Evolutionary conservation across 2,888 invertebrate species (phyloP).

Genomic region (Dendrolimus pini): DNA sequence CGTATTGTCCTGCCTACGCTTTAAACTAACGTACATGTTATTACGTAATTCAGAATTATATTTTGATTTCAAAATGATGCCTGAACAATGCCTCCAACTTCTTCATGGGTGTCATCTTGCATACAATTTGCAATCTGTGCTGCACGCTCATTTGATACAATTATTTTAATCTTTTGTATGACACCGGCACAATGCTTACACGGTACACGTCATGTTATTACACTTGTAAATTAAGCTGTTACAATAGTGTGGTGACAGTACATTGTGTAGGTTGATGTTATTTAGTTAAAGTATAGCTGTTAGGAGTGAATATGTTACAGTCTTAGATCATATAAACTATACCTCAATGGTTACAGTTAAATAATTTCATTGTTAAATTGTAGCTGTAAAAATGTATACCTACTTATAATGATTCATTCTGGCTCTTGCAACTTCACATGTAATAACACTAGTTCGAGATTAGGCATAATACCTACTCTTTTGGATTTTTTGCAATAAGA

Average conservation of each 20-base stretch:
- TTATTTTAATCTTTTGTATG: background rate
- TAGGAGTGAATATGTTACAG: background rate
- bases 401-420: too few relatives aligned
- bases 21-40: too few relatives aligned
- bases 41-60: too few relatives aligned
- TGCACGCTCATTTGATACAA: background rate
- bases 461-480: too few relatives aligned
- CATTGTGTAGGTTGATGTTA: conserved; percentile 11
- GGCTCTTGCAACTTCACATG: too few relatives aligned
- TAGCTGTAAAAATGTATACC: too few relatives aligned
- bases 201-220: conserved; percentile 11
- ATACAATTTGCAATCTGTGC: background rate
- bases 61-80: background rate
- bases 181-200: conserved; percentile 1
- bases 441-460: too few relatives aligned
- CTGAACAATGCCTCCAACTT: background rate
- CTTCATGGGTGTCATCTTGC: background rate
- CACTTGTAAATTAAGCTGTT: conserved; percentile 15
- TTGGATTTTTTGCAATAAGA: too few relatives aligned
- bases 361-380: too few relatives aligned
- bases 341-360: too few relatives aligned
- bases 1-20: too few relatives aligned
- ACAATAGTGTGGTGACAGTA: conserved; percentile 6
- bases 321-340: too few relatives aligned
- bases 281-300: background rate